Evolutionary conservation across 2,797 vertebrate genomes (phyloP).

Genomic region (Anolis apletophallus): DNA sequence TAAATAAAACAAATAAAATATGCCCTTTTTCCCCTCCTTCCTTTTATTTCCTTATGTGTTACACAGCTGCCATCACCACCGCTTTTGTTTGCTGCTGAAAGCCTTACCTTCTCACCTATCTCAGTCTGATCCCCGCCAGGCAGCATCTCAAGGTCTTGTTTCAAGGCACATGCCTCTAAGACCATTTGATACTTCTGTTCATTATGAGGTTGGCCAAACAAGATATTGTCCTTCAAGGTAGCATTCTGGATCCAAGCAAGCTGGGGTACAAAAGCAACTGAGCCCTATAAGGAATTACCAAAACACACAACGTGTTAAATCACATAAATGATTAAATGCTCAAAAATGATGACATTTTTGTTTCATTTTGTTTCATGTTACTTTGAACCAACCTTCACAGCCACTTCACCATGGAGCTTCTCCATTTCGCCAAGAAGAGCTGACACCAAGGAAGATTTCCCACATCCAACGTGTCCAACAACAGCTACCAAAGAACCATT

Average conservation of each 20-base stretch:
- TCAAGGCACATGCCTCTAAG: constrained; percentile 91
- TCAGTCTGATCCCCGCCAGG: constrained; percentile 94
- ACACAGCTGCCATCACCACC: constrained; percentile 6
- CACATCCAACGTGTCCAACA: constrained; percentile 95
- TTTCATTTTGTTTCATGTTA: neutral
- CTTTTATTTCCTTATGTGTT: constrained; percentile 1
- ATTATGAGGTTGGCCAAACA: constrained; percentile 86
- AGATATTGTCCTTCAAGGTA: constrained; percentile 92
- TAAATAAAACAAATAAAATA: no score
- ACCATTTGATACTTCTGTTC: constrained; percentile 86
- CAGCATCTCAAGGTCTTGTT: constrained; percentile 91
- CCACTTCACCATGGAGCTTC: constrained; percentile 90
- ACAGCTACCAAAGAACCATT: constrained; percentile 91
- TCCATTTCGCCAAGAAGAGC: constrained; percentile 97
- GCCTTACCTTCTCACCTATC: constrained; percentile 94
- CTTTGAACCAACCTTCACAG: constrained; percentile 83
- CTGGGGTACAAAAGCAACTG: constrained; percentile 95
- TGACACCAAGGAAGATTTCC: constrained; percentile 93
- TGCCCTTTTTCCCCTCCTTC: neutral
- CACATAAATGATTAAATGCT: neutral
- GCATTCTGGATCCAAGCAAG: constrained; percentile 98
- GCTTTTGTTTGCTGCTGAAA: constrained; percentile 3
- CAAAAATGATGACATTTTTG: neutral
- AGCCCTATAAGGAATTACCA: constrained; percentile 82
- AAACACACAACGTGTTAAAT: neutral